phyloP scores from a whole-genome alignment of 1,140 invertebrate genomes.

The Babylonia areolata region DNA sequence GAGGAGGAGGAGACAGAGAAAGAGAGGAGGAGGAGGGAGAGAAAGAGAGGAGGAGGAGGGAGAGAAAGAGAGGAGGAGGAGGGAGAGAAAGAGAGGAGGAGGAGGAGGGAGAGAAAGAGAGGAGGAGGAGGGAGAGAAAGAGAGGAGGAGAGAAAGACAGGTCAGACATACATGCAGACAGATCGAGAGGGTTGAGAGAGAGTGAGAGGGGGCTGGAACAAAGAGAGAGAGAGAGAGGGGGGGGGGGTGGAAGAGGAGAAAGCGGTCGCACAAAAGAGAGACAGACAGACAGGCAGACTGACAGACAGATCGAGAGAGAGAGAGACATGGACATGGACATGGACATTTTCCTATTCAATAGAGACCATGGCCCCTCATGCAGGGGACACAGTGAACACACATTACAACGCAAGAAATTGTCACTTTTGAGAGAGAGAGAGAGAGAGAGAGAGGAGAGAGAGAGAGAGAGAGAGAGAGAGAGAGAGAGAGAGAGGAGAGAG shows the following conservation, averaged over 20 bases:
- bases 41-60: not conserved
- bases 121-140: not conserved
- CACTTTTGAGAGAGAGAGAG: not conserved
- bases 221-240: not conserved
- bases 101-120: not conserved
- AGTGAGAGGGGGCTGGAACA: not conserved
- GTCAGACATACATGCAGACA: not conserved
- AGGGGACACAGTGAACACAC: too few species aligned
- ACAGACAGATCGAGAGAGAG: not conserved
- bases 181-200: not conserved
- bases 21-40: not conserved
- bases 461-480: not conserved
- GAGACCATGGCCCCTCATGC: too few species aligned
- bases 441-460: not conserved
- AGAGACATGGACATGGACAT: not conserved
- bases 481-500: not conserved
- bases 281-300: not conserved
- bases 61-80: not conserved
- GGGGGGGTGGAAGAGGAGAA: not conserved
- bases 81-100: not conserved
- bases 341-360: not conserved
- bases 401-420: not conserved
- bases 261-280: not conserved
- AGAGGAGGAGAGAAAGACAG: not conserved
- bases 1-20: too few species aligned